These are phyloP conservation scores for Oxyruncus cristatus DNA, from an alignment of 2,113 vertebrate genomes.

Conservation along the genomic window DNA sequence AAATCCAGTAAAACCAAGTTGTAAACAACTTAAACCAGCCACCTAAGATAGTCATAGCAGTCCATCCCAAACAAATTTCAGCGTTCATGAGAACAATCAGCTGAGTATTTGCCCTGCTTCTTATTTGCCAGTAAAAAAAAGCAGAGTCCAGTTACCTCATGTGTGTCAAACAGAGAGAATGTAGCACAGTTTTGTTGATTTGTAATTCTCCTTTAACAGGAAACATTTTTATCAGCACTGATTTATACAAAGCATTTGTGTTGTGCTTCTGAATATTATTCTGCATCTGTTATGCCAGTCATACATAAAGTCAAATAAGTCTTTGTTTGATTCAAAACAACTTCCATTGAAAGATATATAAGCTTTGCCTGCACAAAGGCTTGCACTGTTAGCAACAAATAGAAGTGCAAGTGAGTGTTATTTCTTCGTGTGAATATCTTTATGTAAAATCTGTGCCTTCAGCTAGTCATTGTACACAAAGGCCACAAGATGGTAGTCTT, in stretches of 20 bases:
- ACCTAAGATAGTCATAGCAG: not conserved
- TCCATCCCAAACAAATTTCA: not conserved
- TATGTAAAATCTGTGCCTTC: not conserved
- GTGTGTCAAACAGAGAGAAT: not conserved
- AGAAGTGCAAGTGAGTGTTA: not conserved
- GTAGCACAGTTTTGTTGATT: not conserved
- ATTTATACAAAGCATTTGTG: not conserved
- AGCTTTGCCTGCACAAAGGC: not conserved
- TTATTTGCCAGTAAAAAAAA: not conserved
- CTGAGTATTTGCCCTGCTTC: not conserved
- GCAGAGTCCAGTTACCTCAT: not conserved
- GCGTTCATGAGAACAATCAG: not conserved
- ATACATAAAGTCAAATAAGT: not conserved
- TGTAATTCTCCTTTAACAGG: not conserved
- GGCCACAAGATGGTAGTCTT: slow-evolving; percentile 38
- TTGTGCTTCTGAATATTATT: not conserved
- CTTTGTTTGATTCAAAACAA: not conserved
- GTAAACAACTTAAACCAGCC: not conserved
- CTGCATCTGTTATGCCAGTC: not conserved
- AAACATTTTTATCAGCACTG: not conserved
- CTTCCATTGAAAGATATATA: not conserved
- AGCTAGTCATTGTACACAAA: not conserved
- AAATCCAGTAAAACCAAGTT: not conserved
- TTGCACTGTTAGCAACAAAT: not conserved
- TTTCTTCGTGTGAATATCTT: not conserved